Conservation (phyloP, 2,113 vertebrate species). For the Oostethus manadensis region DNA sequence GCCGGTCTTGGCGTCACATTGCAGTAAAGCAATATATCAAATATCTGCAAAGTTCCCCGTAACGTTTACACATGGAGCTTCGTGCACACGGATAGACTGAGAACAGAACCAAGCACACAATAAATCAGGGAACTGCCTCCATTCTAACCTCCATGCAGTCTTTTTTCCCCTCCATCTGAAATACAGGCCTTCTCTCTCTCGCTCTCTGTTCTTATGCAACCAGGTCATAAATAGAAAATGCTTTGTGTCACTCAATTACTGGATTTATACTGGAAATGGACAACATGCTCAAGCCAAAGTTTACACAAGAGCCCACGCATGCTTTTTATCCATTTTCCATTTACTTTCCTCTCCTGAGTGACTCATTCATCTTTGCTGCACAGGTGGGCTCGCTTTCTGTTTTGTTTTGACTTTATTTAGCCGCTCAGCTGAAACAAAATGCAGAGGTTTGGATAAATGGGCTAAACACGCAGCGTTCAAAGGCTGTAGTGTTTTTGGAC, state of each 20-base stretch:
- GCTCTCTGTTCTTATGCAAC: slow-evolving; percentile 48
- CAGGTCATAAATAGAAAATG: slow-evolving; percentile 50
- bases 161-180: slow-evolving; percentile 13
- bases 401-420: too few relatives aligned
- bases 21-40: slow-evolving; percentile 53
- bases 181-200: slow-evolving; percentile 15
- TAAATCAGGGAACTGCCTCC: background rate
- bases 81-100: background rate
- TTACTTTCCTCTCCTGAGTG: slow-evolving; percentile 35
- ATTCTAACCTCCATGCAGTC: slow-evolving; percentile 9
- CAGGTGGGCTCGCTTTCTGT: slow-evolving; percentile 33
- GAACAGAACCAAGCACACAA: background rate
- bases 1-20: slow-evolving; percentile 40
- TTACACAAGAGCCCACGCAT: slow-evolving; percentile 36
- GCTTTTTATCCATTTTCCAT: slow-evolving; percentile 40
- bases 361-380: slow-evolving; percentile 44
- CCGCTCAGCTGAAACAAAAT: slow-evolving; percentile 4
- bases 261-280: slow-evolving; percentile 48
- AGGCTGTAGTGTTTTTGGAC: background rate
- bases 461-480: background rate
- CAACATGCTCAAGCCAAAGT: slow-evolving; percentile 23
- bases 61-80: background rate
- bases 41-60: slow-evolving; percentile 43
- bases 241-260: slow-evolving; percentile 55
- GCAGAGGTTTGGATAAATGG: background rate